Evolutionary conservation across 2,888 invertebrate species (phyloP).

Genomic region (Eristalis intricaria): DNA sequence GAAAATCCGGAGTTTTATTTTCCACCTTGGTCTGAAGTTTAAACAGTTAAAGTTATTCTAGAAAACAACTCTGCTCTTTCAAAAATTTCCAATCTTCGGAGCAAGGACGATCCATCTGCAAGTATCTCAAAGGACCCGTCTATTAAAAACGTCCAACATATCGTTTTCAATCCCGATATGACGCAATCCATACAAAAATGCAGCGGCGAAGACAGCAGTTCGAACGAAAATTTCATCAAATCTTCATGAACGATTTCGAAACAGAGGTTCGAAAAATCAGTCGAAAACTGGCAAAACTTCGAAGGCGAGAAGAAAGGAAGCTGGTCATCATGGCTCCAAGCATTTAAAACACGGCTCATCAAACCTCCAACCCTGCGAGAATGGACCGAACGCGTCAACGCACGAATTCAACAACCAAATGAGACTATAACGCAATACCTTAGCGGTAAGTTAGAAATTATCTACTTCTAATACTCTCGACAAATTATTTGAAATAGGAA

Average conservation of each 20-base stretch:
- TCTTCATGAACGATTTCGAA: too few relatives aligned
- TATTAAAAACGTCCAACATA: conserved; percentile 4
- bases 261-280: not conserved
- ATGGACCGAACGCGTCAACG: conserved; percentile 32
- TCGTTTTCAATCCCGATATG: conserved; percentile 25
- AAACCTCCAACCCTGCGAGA: conserved; percentile 17
- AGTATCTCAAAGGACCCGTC: not conserved
- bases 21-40: not conserved
- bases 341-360: conserved; percentile 16
- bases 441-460: too few relatives aligned
- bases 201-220: conserved; percentile 21
- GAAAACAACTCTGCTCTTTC: conserved; percentile 10
- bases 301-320: conserved; percentile 32
- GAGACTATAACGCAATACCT: conserved; percentile 30
- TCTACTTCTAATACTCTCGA: conserved; percentile 2
- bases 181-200: conserved; percentile 26
- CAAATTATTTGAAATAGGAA: not conserved
- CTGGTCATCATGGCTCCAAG: conserved; percentile 16
- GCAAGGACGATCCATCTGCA: conserved; percentile 1
- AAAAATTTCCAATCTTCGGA: not conserved
- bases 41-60: conserved; percentile 4
- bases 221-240: conserved; percentile 27
- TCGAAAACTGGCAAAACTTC: conserved; percentile 36
- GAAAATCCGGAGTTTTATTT: too few relatives aligned
- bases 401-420: conserved; percentile 25